These are phyloP conservation scores for Bradypus variegatus DNA, from an alignment of 2,797 vertebrate species.

Conservation along the genomic window DNA sequence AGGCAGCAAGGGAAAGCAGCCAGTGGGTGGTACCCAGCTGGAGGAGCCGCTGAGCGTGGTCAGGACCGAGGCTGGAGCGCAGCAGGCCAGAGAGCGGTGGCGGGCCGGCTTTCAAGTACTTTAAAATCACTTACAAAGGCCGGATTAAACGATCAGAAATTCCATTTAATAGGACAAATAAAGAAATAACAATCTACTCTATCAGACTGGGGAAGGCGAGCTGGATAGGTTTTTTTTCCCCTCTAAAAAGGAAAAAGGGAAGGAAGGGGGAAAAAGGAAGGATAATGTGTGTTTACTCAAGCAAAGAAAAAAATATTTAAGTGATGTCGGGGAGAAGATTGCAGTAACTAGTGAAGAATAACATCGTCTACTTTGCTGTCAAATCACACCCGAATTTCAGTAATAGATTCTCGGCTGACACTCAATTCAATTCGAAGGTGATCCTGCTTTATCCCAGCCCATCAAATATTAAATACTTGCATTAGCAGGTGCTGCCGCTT, in stretches of 20 bases:
- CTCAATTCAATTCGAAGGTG: slow-evolving; percentile 99
- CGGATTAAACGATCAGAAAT: slow-evolving; percentile 83
- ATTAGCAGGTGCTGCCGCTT: slow-evolving; percentile 89
- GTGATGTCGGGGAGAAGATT: slow-evolving; percentile 87
- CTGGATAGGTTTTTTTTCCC: slow-evolving; percentile 69
- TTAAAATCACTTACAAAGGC: slow-evolving; percentile 84
- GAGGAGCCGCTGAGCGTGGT: slow-evolving; percentile 34
- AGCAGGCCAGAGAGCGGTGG: slow-evolving; percentile 75
- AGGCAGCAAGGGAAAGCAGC: slow-evolving; percentile 26
- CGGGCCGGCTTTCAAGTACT: slow-evolving; percentile 76
- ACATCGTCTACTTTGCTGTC: slow-evolving; percentile 90
- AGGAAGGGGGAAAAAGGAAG: slow-evolving; percentile 78
- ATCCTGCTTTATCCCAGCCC: slow-evolving; percentile 99
- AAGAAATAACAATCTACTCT: slow-evolving; percentile 84
- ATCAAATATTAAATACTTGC: slow-evolving; percentile 99
- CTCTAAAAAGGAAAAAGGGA: slow-evolving; percentile 71
- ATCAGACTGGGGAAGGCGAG: slow-evolving; percentile 74
- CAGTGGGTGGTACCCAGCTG: slow-evolving; percentile 51
- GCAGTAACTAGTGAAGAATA: slow-evolving; percentile 91
- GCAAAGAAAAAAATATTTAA: slow-evolving; percentile 96
- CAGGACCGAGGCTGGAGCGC: slow-evolving; percentile 19
- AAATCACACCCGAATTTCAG: slow-evolving; percentile 94
- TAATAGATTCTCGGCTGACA: slow-evolving; percentile 99
- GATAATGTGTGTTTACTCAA: slow-evolving; percentile 95
- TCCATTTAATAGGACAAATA: slow-evolving; percentile 86